Percentiles rank a stretch among this genome's conserved stretches.
phyloP scores from a whole-genome alignment of 2,797 vertebrate species.

The Clarias pachynema region DNA sequence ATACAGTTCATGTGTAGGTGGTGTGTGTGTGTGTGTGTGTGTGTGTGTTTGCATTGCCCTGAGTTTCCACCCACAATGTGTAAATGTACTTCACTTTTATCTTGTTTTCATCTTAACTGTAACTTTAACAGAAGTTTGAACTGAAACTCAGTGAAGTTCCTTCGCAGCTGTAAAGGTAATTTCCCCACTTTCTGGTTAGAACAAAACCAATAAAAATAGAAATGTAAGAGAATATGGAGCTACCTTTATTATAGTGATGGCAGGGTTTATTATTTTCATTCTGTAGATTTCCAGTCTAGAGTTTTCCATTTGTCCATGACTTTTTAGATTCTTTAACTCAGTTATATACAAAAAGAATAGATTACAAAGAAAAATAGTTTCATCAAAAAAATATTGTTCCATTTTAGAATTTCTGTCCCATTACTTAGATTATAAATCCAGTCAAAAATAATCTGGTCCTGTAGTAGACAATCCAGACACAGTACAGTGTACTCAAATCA shows the following conservation, averaged over 20 bases:
- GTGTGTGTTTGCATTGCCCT: neutral
- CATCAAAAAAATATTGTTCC: too few species aligned
- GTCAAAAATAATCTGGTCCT: too few species aligned
- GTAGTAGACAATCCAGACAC: too few species aligned
- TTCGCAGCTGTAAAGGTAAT: neutral
- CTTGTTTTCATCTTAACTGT: neutral
- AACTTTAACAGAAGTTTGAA: slow-evolving; percentile 3
- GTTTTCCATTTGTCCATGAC: neutral
- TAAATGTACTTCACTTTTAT: slow-evolving; percentile 2
- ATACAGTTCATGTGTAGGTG: neutral
- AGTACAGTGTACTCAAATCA: too few species aligned
- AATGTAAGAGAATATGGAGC: neutral
- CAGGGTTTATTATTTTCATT: neutral
- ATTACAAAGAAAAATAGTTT: neutral
- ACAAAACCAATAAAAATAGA: neutral
- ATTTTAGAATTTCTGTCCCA: neutral
- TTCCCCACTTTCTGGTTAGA: neutral
- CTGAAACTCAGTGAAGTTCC: neutral
- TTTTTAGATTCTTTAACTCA: neutral
- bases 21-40: neutral
- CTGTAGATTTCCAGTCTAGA: neutral
- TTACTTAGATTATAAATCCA: too few species aligned
- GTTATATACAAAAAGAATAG: too few species aligned
- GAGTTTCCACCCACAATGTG: neutral
- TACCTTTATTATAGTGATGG: neutral